These are phyloP conservation scores for Clepsis dumicolana DNA, from an alignment of 2,888 invertebrate species.

Conservation along the genomic window DNA sequence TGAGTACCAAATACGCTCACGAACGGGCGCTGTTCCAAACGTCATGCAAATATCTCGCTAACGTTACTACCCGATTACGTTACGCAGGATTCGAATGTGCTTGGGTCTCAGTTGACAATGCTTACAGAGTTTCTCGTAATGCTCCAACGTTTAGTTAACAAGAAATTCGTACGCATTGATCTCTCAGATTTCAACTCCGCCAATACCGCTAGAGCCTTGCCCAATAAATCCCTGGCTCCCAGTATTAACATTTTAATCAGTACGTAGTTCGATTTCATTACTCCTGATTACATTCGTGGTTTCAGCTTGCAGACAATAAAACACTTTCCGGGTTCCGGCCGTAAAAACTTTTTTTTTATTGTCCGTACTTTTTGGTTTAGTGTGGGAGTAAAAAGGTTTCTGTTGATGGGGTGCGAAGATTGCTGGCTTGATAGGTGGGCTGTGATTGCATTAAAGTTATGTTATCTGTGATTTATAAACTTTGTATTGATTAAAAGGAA, in stretches of 20 bases:
- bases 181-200: not conserved
- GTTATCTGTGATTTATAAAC: too few relatives aligned
- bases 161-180: not conserved
- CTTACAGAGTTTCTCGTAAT: too few relatives aligned
- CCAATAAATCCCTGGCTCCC: not conserved
- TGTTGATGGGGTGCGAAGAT: not conserved
- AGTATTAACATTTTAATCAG: conserved; percentile 38
- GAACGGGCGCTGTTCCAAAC: too few relatives aligned
- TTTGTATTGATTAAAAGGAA: too few relatives aligned
- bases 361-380: conserved; percentile 14
- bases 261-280: conserved; percentile 28
- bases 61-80: too few relatives aligned
- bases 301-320: conserved; percentile 19
- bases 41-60: too few relatives aligned
- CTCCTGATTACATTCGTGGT: conserved; percentile 30
- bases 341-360: conserved; percentile 37
- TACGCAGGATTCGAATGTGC: too few relatives aligned
- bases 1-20: too few relatives aligned
- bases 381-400: not conserved
- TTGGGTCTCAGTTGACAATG: too few relatives aligned
- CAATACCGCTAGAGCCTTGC: not conserved
- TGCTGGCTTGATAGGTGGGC: not conserved
- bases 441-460: not conserved
- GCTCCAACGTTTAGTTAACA: too few relatives aligned
- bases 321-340: conserved; percentile 13